phyloP scores from a whole-genome alignment of 2,797 vertebrate genomes.

The Propithecus perrieri region DNA sequence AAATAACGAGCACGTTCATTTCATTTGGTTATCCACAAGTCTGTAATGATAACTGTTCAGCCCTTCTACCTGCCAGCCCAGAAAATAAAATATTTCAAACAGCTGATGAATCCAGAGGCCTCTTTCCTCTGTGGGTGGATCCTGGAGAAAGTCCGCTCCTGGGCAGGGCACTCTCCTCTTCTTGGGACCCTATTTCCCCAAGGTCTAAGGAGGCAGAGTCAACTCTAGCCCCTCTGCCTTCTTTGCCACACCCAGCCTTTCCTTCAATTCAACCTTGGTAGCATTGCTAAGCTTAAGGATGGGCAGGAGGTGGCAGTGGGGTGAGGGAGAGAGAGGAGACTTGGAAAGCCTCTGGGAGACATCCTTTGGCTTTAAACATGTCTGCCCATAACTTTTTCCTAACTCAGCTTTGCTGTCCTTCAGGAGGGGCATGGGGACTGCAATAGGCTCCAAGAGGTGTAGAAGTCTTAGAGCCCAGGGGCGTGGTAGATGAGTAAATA shows the following conservation, averaged over 20 bases:
- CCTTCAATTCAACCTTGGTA: neutral
- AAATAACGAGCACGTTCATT: neutral
- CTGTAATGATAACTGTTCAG: neutral
- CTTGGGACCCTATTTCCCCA: neutral
- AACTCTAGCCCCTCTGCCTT: neutral
- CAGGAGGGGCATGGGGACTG: neutral
- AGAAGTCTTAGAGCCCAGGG: neutral
- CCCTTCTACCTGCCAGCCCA: neutral
- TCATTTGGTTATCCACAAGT: neutral
- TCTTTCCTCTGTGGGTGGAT: neutral
- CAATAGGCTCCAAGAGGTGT: neutral
- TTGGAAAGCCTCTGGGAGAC: neutral
- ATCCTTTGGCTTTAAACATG: neutral
- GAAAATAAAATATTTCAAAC: neutral
- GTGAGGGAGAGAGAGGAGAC: neutral
- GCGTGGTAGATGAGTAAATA: neutral
- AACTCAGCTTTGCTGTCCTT: neutral
- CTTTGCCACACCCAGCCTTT: neutral
- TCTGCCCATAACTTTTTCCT: neutral
- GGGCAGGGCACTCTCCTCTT: neutral
- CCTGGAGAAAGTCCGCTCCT: too few relatives aligned
- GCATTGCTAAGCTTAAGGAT: neutral
- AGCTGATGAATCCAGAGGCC: neutral
- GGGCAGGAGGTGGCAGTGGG: too few relatives aligned
- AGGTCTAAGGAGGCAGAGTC: neutral